These are phyloP conservation scores for Thymelicus acteon DNA, from an alignment of 2,888 invertebrate species.

Conservation along the genomic window DNA sequence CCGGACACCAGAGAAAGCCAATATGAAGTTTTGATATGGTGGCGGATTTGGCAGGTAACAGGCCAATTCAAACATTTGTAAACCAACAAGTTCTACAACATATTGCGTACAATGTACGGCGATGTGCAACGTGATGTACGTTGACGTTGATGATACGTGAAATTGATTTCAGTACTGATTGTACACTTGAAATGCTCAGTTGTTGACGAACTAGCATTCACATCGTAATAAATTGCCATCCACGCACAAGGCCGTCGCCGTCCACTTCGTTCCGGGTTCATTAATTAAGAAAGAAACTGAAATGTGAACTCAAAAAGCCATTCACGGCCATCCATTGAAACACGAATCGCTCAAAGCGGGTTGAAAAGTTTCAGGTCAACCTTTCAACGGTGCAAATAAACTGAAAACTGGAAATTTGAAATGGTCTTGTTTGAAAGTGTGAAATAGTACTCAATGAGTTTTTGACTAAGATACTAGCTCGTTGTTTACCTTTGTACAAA, in stretches of 20 bases:
- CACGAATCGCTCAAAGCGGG: conserved; percentile 17
- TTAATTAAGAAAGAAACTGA: conserved; percentile 28
- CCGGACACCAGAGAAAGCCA: too few relatives aligned
- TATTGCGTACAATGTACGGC: too few relatives aligned
- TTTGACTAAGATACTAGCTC: not conserved
- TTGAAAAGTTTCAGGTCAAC: conserved; percentile 28
- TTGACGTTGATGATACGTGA: too few relatives aligned
- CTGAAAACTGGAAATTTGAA: conserved; percentile 16
- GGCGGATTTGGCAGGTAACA: too few relatives aligned
- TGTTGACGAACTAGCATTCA: not conserved
- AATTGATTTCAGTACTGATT: not conserved
- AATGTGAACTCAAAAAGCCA: conserved; percentile 11
- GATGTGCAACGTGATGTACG: too few relatives aligned
- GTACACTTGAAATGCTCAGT: conserved; percentile 3
- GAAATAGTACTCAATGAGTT: conserved; percentile 1
- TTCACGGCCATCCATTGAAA: conserved; percentile 21
- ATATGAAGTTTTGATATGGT: too few relatives aligned
- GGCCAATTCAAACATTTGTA: too few relatives aligned
- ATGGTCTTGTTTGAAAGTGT: conserved; percentile 12
- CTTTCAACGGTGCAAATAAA: conserved; percentile 24
- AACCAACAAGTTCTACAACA: too few relatives aligned
- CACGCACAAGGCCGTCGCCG: not conserved
- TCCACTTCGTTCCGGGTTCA: conserved; percentile 11
- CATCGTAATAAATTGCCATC: conserved; percentile 2
- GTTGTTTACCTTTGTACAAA: not conserved